Evolutionary conservation across 2,113 vertebrate genomes (phyloP).

Genomic region (Sceloporus tristichus): DNA sequence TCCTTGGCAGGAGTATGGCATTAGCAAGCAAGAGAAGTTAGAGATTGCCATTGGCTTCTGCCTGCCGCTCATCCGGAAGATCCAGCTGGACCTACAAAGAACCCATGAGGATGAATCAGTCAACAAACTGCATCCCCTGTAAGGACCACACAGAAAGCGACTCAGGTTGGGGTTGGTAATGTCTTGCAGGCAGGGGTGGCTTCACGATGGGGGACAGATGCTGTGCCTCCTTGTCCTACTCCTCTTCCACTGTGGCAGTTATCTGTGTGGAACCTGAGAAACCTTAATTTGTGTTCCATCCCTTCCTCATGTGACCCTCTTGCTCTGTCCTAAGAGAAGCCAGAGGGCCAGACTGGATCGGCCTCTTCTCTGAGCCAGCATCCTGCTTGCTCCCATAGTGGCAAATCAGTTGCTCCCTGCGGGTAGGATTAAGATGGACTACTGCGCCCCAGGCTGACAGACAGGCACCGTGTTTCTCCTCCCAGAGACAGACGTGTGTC

Average conservation of each 20-base stretch:
- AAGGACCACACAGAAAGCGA: constrained; percentile 54
- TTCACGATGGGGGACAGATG: neutral
- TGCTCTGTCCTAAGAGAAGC: no score
- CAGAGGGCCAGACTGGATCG: no score
- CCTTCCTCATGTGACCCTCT: no score
- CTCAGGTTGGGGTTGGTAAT: neutral
- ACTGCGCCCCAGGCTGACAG: no score
- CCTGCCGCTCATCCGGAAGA: constrained; percentile 95
- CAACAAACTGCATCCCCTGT: constrained; percentile 97
- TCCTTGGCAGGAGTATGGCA: constrained; percentile 91
- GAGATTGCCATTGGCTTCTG: constrained; percentile 97
- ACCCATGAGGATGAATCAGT: constrained; percentile 98
- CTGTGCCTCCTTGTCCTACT: neutral
- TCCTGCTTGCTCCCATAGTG: no score
- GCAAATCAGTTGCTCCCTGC: no score
- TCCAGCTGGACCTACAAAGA: constrained; percentile 95
- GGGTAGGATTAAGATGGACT: no score
- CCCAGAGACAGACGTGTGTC: no score
- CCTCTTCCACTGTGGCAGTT: neutral
- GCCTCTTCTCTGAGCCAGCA: no score
- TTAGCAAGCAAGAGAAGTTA: constrained; percentile 93
- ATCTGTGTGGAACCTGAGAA: no score
- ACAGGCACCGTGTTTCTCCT: no score
- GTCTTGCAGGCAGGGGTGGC: neutral
- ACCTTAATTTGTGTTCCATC: no score